These are phyloP conservation scores for Cyclopterus lumpus DNA, from an alignment of 2,797 vertebrate genomes.

Conservation along the genomic window DNA sequence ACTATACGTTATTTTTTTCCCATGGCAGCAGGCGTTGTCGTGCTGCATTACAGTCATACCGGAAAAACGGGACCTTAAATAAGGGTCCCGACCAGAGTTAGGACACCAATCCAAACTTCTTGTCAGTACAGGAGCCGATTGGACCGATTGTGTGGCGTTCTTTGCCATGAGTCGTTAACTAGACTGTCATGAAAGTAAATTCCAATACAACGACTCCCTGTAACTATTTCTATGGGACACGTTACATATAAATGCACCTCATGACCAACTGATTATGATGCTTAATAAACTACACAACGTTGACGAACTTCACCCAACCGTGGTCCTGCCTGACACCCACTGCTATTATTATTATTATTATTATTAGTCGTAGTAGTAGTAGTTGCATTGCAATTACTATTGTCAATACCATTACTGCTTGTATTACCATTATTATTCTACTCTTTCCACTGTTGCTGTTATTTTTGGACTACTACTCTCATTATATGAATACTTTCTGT, in stretches of 20 bases:
- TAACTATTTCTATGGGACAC: neutral
- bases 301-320: neutral
- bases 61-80: neutral
- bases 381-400: no score
- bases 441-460: no score
- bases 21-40: slow-evolving; percentile 20
- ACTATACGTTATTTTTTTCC: neutral
- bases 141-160: neutral
- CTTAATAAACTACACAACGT: neutral
- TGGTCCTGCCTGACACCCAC: no score
- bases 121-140: neutral
- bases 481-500: no score
- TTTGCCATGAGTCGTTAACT: neutral
- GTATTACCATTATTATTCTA: no score
- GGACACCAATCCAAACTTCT: neutral
- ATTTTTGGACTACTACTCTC: no score
- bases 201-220: neutral
- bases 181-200: neutral
- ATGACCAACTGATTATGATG: neutral
- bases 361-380: no score
- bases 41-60: neutral
- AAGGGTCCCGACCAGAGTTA: neutral
- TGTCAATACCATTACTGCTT: no score
- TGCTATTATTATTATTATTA: no score
- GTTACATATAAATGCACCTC: neutral